Base-by-base conservation (phyloP, 92 coral and sea anemone genomes). In the Zoanthus sociatus region DNA sequence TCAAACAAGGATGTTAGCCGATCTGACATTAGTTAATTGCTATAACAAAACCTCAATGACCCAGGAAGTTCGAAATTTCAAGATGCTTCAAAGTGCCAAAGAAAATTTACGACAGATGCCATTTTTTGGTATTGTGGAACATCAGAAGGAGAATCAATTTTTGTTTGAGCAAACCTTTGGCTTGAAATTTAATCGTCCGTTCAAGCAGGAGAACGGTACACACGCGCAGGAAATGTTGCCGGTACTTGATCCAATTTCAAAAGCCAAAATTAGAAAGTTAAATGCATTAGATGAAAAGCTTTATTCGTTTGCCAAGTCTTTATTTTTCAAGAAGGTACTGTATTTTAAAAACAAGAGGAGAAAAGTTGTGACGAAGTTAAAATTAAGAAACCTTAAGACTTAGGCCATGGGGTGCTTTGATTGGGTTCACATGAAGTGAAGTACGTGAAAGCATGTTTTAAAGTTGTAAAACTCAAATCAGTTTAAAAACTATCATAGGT, bases 161-260 rank as follows among this genome's bases (percentile, higher is more conserved):
- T 88, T 96, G 70, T 96, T 96, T 77, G 98, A 95, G 78, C 95
- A 89, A 83, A 96, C 99, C 0, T 96, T 96, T 87, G 98, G 93
- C 18, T 76, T 95, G 78, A 93, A 93, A 73, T 96, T 96, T 60
- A 86, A 44, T 16, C 90, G 81, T 31, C 88, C 93, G 0, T 96
- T 96, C 55, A 63, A 31, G 42, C 98, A 96, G 70, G 77, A 86
- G 83, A 88, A 89, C 7, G 90, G 18, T 17, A 95, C 96, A 9
- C 76, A 88, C 79, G 95, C 98, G 0, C 91, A 88, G 3, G 94
- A 92, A 26, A 86, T 90, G 53, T 64, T 78, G 45, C 77, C 88
- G 1, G 89, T 71, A 13, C 69, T 94, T 14, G 75, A 83, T 13
- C 48, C 84, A 51, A 60, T 44, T 12, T 83, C 83, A 54, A 72